Conservation (phyloP, 2,888 invertebrate species). For the Drosophila greeni region DNA sequence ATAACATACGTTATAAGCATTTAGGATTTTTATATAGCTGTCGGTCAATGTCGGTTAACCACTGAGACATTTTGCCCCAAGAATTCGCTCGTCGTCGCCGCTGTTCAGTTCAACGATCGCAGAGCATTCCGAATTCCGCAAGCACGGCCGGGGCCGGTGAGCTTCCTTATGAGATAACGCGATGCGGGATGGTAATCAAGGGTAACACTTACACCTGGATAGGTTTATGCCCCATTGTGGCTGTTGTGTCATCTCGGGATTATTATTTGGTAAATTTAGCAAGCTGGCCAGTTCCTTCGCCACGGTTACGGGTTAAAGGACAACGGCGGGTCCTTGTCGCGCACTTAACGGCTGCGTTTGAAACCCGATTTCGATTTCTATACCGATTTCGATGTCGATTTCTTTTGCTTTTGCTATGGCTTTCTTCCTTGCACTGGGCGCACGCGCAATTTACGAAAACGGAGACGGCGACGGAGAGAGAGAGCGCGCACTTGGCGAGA, state of each 20-base stretch:
- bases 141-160: constrained; percentile 12
- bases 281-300: constrained; percentile 64
- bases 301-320: constrained; percentile 51
- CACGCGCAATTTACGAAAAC: constrained; percentile 24
- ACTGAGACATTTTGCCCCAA: constrained; percentile 36
- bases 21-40: constrained; percentile 48
- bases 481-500: constrained; percentile 46
- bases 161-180: constrained; percentile 6
- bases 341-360: constrained; percentile 6
- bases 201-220: constrained; percentile 76
- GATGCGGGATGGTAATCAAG: constrained; percentile 4
- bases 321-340: constrained; percentile 21
- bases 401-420: background rate
- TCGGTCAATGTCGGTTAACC: constrained; percentile 71
- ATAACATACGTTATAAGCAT: constrained; percentile 40
- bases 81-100: constrained; percentile 8
- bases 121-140: constrained; percentile 10
- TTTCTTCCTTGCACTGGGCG: constrained; percentile 23
- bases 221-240: constrained; percentile 76
- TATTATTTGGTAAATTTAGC: constrained; percentile 56
- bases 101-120: constrained; percentile 31
- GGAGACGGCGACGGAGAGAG: background rate
- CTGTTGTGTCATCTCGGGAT: constrained; percentile 73
- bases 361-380: background rate
- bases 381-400: constrained; percentile 8